Evolutionary conservation across 2,797 vertebrate genomes (phyloP).

Genomic region (Eulemur mongoz): DNA sequence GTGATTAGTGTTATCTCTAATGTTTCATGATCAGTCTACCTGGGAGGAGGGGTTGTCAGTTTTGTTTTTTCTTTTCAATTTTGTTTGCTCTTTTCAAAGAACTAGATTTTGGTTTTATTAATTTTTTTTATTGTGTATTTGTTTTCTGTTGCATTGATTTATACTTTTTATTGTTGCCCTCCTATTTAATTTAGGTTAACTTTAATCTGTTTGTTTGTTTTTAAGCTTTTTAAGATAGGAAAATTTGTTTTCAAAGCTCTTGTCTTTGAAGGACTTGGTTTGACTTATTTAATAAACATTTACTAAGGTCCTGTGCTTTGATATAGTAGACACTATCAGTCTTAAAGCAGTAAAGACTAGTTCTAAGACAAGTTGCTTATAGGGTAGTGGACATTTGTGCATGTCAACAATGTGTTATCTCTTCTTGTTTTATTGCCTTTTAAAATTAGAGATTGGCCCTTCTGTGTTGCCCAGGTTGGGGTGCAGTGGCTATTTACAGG

Average conservation of each 20-base stretch:
- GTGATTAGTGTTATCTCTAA: background rate
- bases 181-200: background rate
- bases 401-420: background rate
- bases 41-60: background rate
- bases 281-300: slow-evolving; percentile 26
- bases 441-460: background rate
- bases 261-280: slow-evolving; percentile 2
- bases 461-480: background rate
- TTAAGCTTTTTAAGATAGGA: background rate
- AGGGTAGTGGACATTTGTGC: background rate
- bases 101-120: background rate
- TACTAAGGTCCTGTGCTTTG: background rate
- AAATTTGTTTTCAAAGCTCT: slow-evolving; percentile 40
- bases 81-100: slow-evolving; percentile 17
- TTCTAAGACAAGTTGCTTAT: background rate
- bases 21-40: background rate
- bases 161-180: slow-evolving; percentile 8
- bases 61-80: background rate
- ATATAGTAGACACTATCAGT: background rate
- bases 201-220: background rate
- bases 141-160: slow-evolving; percentile 28
- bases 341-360: background rate
- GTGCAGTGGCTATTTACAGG: background rate
- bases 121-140: slow-evolving; percentile 1
- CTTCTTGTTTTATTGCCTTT: background rate